Conservation (phyloP, 2,797 vertebrate genomes). For the Cheirogaleus major region DNA sequence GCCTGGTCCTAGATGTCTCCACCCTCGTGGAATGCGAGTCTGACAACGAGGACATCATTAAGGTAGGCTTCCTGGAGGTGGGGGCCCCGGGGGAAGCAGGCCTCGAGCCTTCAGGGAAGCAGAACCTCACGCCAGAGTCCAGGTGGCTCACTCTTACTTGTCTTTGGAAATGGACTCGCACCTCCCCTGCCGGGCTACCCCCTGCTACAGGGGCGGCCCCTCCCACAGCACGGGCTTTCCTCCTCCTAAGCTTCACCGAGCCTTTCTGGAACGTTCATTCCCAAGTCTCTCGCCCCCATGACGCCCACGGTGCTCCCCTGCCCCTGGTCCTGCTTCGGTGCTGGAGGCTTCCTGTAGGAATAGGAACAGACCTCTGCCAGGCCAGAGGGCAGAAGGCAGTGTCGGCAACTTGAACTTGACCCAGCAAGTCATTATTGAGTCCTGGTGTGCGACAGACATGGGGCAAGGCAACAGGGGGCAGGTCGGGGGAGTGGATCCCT, state of each 20-base stretch:
- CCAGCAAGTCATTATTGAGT: neutral
- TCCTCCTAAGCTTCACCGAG: too few relatives aligned
- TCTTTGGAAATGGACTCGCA: neutral
- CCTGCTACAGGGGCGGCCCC: too few relatives aligned
- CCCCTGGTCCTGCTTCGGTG: neutral
- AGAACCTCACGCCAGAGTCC: neutral
- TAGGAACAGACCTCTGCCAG: conserved; percentile 40
- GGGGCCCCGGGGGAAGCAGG: fast-evolving
- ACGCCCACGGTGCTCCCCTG: too few relatives aligned
- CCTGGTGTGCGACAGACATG: neutral
- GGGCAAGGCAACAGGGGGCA: neutral
- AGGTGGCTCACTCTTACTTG: neutral
- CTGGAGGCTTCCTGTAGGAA: conserved; percentile 75
- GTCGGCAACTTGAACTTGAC: neutral
- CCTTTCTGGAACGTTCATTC: neutral
- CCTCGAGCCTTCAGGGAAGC: neutral
- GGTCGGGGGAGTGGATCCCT: fast-evolving
- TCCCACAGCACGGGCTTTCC: neutral
- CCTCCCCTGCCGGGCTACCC: neutral
- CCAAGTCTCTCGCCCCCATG: too few relatives aligned
- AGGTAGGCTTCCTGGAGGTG: conserved; percentile 87
- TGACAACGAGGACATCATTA: conserved; percentile 97
- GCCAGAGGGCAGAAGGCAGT: neutral
- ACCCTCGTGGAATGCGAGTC: conserved; percentile 95
- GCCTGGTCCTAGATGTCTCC: conserved; percentile 92